Percentiles rank a stretch among this genome's conserved stretches.
These are phyloP conservation scores for Drosophila tripunctata DNA, from an alignment of 2,888 invertebrate genomes.

Conservation along the genomic window DNA sequence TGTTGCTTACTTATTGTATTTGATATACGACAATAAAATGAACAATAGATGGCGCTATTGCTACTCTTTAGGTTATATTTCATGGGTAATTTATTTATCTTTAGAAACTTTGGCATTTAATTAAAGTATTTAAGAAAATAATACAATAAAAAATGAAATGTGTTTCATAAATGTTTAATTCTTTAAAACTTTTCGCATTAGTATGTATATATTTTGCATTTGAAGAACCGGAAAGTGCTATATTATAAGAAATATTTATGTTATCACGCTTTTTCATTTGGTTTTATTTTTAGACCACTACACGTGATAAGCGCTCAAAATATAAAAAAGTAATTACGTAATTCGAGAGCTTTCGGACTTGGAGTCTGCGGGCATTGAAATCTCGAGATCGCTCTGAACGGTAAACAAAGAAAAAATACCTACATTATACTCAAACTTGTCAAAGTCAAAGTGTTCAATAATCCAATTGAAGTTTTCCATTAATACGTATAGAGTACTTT, in stretches of 20 bases:
- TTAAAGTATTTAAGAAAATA: too few relatives aligned
- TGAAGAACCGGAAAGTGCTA: not conserved
- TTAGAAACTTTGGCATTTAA: too few relatives aligned
- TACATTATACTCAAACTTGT: not conserved
- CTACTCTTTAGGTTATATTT: too few relatives aligned
- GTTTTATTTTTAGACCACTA: slow-evolving; percentile 29
- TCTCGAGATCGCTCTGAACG: not conserved
- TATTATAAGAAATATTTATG: slow-evolving; percentile 1
- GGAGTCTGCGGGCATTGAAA: slow-evolving; percentile 3
- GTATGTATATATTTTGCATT: not conserved
- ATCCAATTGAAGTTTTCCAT: slow-evolving; percentile 12
- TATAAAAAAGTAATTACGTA: slow-evolving; percentile 36
- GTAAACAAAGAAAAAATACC: slow-evolving; percentile 6
- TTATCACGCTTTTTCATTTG: slow-evolving; percentile 1
- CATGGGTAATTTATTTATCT: too few relatives aligned
- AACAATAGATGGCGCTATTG: too few relatives aligned
- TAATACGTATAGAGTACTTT: not conserved
- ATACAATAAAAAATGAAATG: too few relatives aligned
- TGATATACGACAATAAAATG: too few relatives aligned
- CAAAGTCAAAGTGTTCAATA: slow-evolving; percentile 3
- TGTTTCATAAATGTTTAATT: too few relatives aligned
- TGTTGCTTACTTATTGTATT: too few relatives aligned
- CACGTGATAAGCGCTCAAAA: slow-evolving; percentile 33
- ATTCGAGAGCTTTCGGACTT: slow-evolving; percentile 15
- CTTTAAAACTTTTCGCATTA: too few relatives aligned